Evolutionary conservation across 2,888 invertebrate species (phyloP).

Genomic region (Brachylomia viminalis): DNA sequence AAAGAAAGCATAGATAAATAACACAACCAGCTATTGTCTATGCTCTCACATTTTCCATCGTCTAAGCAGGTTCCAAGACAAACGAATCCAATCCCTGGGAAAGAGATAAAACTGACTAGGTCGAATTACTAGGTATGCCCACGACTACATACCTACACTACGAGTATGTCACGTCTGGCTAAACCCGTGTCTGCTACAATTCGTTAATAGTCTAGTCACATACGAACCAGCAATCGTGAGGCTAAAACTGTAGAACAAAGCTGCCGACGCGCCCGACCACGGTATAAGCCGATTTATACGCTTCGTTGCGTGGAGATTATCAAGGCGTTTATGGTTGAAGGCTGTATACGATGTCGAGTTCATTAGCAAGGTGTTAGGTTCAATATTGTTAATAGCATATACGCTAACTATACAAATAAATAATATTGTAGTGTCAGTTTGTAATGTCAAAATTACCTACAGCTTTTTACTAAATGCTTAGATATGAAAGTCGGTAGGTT

Average conservation of each 20-base stretch:
- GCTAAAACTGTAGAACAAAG: neutral
- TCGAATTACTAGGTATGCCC: neutral
- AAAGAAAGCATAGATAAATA: slow-evolving; percentile 1
- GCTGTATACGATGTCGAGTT: neutral
- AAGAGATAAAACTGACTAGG: neutral
- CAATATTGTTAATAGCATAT: neutral
- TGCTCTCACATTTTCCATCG: neutral
- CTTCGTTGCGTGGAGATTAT: neutral
- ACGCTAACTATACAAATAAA: too few species aligned
- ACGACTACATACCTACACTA: too few species aligned
- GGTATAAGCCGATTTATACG: slow-evolving; percentile 2
- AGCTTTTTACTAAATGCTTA: too few species aligned
- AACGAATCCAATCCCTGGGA: neutral
- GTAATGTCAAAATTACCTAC: too few species aligned
- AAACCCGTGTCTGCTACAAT: slow-evolving; percentile 27
- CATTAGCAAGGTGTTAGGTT: slow-evolving; percentile 5
- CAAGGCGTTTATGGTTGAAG: neutral
- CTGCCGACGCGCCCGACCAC: too few species aligned
- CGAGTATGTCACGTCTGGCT: slow-evolving; percentile 16
- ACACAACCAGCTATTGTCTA: slow-evolving; percentile 2
- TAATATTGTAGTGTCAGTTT: too few species aligned
- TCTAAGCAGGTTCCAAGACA: neutral
- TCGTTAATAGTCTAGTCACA: slow-evolving; percentile 41
- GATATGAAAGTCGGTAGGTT: too few species aligned
- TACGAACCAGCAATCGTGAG: slow-evolving; percentile 21